Percentiles rank a stretch among this genome's conserved stretches.
These are phyloP conservation scores for Mongoloraphidia duomilia DNA, from an alignment of 2,888 invertebrate species.

Conservation along the genomic window DNA sequence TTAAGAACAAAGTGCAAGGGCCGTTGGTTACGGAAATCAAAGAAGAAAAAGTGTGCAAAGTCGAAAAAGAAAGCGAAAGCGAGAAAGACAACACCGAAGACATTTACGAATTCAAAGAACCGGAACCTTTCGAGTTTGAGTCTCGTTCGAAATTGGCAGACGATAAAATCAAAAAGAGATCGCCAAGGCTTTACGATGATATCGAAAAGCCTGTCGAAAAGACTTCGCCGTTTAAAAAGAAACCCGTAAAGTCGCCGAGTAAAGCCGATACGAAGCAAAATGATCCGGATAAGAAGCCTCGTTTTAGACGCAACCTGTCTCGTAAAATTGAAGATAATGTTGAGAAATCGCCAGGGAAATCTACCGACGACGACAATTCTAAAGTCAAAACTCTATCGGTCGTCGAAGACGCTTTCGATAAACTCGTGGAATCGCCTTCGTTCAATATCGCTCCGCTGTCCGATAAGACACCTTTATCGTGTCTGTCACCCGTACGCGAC, in stretches of 20 bases:
- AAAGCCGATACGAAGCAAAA: slow-evolving; percentile 15
- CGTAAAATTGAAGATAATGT: slow-evolving; percentile 14
- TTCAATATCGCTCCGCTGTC: slow-evolving; percentile 32
- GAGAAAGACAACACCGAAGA: slow-evolving; percentile 33
- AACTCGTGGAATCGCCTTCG: slow-evolving; percentile 33
- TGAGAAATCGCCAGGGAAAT: slow-evolving; percentile 9
- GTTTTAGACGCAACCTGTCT: slow-evolving; percentile 14
- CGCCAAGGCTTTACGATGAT: slow-evolving; percentile 27
- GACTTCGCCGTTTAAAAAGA: slow-evolving; percentile 21
- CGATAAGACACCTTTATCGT: slow-evolving; percentile 11
- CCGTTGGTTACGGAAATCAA: too few species aligned
- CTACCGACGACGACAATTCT: slow-evolving; percentile 13
- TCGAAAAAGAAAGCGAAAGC: neutral
- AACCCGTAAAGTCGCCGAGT: slow-evolving; percentile 17
- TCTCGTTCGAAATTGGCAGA: slow-evolving; percentile 33
- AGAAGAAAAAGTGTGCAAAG: too few species aligned
- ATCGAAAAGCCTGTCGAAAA: slow-evolving; percentile 20
- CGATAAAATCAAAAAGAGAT: slow-evolving; percentile 26
- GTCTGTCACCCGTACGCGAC: slow-evolving; percentile 7
- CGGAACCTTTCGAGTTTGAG: slow-evolving; percentile 77
- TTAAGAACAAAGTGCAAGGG: too few species aligned
- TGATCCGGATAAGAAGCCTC: slow-evolving; percentile 17
- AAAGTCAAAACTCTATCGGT: slow-evolving; percentile 16
- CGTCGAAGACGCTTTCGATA: slow-evolving; percentile 34
- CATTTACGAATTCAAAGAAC: slow-evolving; percentile 80